Base-by-base conservation (phyloP, 2,888 invertebrate species). In the Ctenicera cuprea region DNA sequence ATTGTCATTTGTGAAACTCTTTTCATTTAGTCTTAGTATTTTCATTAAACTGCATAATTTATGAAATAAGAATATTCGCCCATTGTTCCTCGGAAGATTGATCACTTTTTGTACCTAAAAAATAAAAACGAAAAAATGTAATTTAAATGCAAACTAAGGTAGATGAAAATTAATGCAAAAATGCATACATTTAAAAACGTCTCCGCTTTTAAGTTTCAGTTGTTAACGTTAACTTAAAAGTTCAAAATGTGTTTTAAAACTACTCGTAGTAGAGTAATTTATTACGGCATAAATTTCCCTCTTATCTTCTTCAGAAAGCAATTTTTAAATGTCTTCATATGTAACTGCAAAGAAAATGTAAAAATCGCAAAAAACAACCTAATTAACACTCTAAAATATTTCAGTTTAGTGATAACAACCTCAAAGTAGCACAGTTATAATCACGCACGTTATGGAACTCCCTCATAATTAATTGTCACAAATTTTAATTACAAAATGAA, bases 231-330 rank as follows among this genome's bases (percentile, higher is more conserved):
- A n/a, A n/a, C n/a, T n/a, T 20, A 16, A 33, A 33, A 48, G 48
- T 48, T 48, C 1, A 11, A 48, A 48, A 33, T 33, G 33, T 54
- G 30, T 16, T 54, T 54, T 14, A 54, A 54, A 54, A 54, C 54
- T 54, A 45, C 16, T 45, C 45, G 1, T 45, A n/a, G n/a, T n/a
- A 14, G 33, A 54, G 26, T 33, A 54, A 54, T 54, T 54, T 54
- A 54, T 30, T 30, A 20, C n/a, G 4, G n/a, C 26, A 52, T 52
- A 52, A 52, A 52, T 52, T 52, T 26, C 5, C 18, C 1, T 7
- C 54, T 54, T 54, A 54, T 26, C 54, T 54, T 30, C 1, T 26
- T 26, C 30, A 22, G 7, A 8, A 30, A 26, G 30, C 12, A 4
- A 54, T 30, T 54, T 30, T 54, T 54, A 14, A 33, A 30, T 7